Conservation (phyloP, 2,113 vertebrate species). For the Acrocephalus arundinaceus region DNA sequence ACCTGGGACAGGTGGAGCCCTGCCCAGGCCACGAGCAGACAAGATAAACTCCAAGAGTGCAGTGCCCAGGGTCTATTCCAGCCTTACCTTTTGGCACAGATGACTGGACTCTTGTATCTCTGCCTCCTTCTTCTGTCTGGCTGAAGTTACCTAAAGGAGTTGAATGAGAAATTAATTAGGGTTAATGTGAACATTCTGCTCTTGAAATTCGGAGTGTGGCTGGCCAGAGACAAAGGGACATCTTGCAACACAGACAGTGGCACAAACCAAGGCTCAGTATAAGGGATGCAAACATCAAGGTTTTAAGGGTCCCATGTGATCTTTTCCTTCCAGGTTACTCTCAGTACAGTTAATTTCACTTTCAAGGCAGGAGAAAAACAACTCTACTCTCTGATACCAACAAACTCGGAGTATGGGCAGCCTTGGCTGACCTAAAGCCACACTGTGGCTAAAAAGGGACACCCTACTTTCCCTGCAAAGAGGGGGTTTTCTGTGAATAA, state of each 20-base stretch:
- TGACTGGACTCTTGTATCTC: accelerated
- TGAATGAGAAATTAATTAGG: not conserved
- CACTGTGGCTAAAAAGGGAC: not conserved
- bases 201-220: not conserved
- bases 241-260: not conserved
- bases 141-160: not conserved
- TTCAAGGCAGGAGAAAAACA: not conserved
- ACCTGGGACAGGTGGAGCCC: not conserved
- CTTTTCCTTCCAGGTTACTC: not conserved
- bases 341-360: not conserved
- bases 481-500: not conserved
- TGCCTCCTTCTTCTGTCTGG: not conserved
- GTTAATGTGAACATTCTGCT: not conserved
- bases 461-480: not conserved
- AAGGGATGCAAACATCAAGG: not conserved
- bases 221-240: not conserved
- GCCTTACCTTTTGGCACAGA: not conserved
- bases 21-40: not conserved
- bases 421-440: not conserved
- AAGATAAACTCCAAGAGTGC: not conserved
- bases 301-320: not conserved
- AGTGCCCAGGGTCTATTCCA: not conserved
- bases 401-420: accelerated
- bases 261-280: not conserved
- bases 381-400: not conserved